Evolutionary conservation across 1,140 invertebrate genomes (phyloP).

Genomic region (Orius insidiosus): DNA sequence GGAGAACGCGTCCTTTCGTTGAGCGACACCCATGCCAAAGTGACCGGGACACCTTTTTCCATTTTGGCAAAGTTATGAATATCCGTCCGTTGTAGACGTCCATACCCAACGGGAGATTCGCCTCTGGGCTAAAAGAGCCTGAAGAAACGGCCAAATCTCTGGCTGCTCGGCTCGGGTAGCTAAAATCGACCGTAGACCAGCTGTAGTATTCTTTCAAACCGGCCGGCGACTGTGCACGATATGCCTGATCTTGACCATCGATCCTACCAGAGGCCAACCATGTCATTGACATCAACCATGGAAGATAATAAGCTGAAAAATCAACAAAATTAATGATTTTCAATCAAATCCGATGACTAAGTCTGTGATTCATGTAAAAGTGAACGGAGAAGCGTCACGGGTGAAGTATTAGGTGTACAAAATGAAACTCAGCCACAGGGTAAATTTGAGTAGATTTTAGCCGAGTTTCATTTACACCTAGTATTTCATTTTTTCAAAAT

Average conservation of each 20-base stretch:
- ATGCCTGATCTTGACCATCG: neutral
- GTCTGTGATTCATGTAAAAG: too few relatives aligned
- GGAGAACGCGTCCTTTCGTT: slow-evolving; percentile 31
- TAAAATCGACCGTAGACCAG: slow-evolving; percentile 21
- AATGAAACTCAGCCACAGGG: too few relatives aligned
- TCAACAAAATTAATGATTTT: too few relatives aligned
- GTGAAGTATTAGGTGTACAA: too few relatives aligned
- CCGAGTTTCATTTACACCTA: too few relatives aligned
- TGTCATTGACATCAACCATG: slow-evolving; percentile 13
- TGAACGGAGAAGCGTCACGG: too few relatives aligned
- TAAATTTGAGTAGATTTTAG: too few relatives aligned
- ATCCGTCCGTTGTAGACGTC: slow-evolving; percentile 45
- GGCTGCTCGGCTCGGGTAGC: slow-evolving; percentile 16
- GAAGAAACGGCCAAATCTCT: slow-evolving; percentile 24
- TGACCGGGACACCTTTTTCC: slow-evolving; percentile 61
- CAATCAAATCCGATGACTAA: too few relatives aligned
- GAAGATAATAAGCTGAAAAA: slow-evolving; percentile 13
- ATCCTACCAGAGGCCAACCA: slow-evolving; percentile 3
- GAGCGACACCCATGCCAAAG: slow-evolving; percentile 29
- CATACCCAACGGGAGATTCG: slow-evolving; percentile 53
- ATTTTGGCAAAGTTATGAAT: slow-evolving; percentile 44
- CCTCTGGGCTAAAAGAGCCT: slow-evolving; percentile 42
- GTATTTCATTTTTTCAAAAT: too few relatives aligned
- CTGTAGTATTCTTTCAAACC: slow-evolving; percentile 18
- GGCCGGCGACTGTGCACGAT: neutral